Conservation (phyloP, 2,797 vertebrate genomes). For the Masticophis lateralis region DNA sequence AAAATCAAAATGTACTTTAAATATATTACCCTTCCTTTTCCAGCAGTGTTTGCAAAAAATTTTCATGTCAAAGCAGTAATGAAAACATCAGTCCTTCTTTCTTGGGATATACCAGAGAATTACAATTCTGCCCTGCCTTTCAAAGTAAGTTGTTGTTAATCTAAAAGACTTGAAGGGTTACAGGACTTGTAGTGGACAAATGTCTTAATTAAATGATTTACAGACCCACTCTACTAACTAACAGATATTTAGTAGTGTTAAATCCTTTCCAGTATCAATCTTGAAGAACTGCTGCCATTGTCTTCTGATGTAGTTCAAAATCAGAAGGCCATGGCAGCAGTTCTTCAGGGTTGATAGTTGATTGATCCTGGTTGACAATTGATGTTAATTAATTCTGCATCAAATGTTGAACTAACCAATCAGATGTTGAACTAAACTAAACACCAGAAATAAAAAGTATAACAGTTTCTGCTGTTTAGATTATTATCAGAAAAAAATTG, state of each 20-base stretch:
- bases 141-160: constrained; percentile 82
- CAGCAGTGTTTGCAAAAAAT: constrained; percentile 99
- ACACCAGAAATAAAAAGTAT: not conserved
- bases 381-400: constrained; percentile 4
- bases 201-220: constrained; percentile 21
- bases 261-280: not conserved
- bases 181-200: not conserved
- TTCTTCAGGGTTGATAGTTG: not conserved
- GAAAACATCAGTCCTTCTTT: constrained; percentile 96
- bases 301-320: not conserved
- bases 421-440: constrained; percentile 12
- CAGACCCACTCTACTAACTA: not conserved
- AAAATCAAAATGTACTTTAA: constrained; percentile 80
- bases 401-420: not conserved
- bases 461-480: not conserved
- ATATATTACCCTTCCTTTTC: constrained; percentile 92
- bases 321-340: not conserved
- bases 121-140: constrained; percentile 97
- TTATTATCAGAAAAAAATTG: not conserved
- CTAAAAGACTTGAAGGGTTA: constrained; percentile 2
- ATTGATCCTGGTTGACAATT: not conserved
- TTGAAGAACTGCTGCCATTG: not conserved
- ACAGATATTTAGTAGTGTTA: constrained; percentile 5
- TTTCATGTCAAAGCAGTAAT: constrained; percentile 99
- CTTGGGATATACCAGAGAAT: constrained; percentile 98